Base-by-base conservation (phyloP, 2,797 vertebrate genomes). In the Eutrigla gurnardus region DNA sequence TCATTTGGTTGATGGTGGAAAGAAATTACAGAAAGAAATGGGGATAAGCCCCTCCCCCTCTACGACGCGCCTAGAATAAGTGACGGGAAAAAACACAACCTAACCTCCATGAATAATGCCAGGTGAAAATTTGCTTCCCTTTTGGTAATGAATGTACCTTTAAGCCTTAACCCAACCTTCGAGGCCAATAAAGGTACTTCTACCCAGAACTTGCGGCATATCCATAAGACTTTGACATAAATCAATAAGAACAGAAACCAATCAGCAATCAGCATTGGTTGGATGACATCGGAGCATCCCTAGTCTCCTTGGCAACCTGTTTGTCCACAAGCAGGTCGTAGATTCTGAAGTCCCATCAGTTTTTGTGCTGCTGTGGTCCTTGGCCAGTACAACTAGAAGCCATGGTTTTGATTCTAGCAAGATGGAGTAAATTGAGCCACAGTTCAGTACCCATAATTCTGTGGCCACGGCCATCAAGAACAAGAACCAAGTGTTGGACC, bases 341-440 rank as follows among this genome's bases (percentile, higher is more conserved):
- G 57, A 68, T 78, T 68, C 60, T 75, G 77, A 36, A 72, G 65
- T 73, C 70, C 78, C 36, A 63, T 85, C 76, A 80, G 78, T 86
- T 64, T 83, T 86, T 90, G 88, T 90, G 90, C 88, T 88, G 87
- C 85, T 84, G 80, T 80, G 86, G 75, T 76, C 83, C 61, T 80
- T n/a, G 35, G 61, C 73, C 69, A 69, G 61, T 52, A 52, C n/a
- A 74, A 64, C 67, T 76, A 73, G 43, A 72, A 18, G 43, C 37
- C 49, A 58, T 17, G 18, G 65, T 67, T 77, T 40, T 73, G 66
- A 66, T 65, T 81, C 67, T 79, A 59, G 55, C 72, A 62, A 83
- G 65, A 65, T 65, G 25, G 47, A 49, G n/a, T 11, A 53, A 78
- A 53, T 54, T 25, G 74, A 65, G 36, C 67, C 61, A 64, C 13